A percentile compares a stretch with the other conserved stretches of the same genome.
Evolutionary conservation across 2,113 vertebrate genomes (phyloP).

Genomic region (Micromys minutus): DNA sequence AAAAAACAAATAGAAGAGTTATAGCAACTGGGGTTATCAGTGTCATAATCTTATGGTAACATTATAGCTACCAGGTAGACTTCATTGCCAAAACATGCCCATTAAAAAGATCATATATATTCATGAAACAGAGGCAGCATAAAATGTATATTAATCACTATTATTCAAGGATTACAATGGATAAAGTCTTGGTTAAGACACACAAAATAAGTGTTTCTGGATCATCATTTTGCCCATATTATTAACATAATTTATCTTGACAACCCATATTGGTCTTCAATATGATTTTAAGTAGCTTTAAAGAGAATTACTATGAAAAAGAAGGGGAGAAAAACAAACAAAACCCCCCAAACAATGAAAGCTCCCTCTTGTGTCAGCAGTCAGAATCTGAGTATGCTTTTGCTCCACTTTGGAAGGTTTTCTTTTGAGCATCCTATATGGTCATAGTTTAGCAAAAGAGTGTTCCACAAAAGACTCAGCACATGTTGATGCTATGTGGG

Average conservation of each 20-base stretch:
- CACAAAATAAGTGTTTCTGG: not conserved
- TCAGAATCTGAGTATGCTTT: no score
- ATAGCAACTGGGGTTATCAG: not conserved
- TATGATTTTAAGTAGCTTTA: not conserved
- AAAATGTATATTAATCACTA: not conserved
- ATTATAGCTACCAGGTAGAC: not conserved
- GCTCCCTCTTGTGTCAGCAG: not conserved
- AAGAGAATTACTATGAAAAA: not conserved
- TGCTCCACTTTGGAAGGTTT: not conserved
- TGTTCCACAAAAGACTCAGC: not conserved
- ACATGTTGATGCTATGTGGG: no score
- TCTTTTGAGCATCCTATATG: not conserved
- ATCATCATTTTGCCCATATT: not conserved
- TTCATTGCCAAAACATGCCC: not conserved
- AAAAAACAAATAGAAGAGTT: not conserved
- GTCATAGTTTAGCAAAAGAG: not conserved
- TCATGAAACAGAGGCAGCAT: not conserved
- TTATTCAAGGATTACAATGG: not conserved
- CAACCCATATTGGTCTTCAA: not conserved
- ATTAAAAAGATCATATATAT: rapidly evolving
- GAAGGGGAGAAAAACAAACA: not conserved
- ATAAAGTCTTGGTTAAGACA: not conserved
- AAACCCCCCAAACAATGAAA: not conserved
- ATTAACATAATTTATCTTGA: not conserved
- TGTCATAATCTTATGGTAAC: no score